phyloP scores from a whole-genome alignment of 2,888 invertebrate species.

The Cephus pulcher region DNA sequence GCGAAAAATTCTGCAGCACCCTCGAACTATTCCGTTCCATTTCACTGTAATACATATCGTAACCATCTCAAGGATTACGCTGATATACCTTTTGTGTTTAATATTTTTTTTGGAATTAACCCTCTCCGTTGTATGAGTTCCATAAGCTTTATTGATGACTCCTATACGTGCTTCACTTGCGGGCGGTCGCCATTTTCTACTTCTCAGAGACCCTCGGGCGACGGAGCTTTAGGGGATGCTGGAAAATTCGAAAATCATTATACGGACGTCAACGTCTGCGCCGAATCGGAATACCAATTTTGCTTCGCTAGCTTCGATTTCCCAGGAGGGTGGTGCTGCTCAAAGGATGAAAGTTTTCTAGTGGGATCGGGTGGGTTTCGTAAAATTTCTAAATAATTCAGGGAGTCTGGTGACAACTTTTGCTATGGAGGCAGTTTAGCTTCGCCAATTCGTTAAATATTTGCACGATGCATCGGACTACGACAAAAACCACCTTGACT shows the following conservation, averaged over 20 bases:
- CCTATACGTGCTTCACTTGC: background rate
- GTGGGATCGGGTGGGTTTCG: background rate
- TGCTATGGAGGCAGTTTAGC: background rate
- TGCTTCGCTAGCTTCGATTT: background rate
- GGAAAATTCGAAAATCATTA: background rate
- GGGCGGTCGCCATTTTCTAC: background rate
- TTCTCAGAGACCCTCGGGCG: conserved; percentile 17
- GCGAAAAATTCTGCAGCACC: background rate
- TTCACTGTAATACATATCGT: background rate
- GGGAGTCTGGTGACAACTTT: background rate
- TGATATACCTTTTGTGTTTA: conserved; percentile 15
- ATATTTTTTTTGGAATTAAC: conserved; percentile 20
- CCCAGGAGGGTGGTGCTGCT: background rate
- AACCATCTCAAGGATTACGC: conserved; percentile 32
- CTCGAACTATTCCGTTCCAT: background rate
- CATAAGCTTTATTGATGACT: background rate
- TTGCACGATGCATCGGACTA: background rate
- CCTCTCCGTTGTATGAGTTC: background rate
- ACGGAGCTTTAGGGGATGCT: background rate
- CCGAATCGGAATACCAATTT: background rate
- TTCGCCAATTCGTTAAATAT: background rate
- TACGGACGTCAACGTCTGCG: background rate
- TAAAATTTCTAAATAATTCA: background rate
- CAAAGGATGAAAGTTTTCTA: background rate
- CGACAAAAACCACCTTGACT: background rate